Conservation (phyloP, 1,140 invertebrate genomes). For the Phymorhynchus buccinoides region DNA sequence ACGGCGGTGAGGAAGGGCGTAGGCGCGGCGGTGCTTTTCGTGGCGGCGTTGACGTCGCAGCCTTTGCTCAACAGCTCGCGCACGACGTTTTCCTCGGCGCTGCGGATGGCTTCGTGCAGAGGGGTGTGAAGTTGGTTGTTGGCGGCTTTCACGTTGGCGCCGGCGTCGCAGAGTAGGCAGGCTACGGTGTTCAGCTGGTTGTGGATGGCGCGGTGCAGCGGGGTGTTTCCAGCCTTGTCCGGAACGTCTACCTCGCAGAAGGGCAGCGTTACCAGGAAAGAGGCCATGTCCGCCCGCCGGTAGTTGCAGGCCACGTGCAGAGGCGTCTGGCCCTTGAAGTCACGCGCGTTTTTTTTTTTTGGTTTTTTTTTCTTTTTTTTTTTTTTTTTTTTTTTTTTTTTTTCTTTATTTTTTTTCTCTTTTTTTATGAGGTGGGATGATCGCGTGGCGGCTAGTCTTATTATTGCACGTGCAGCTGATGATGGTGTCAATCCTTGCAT, state of each 20-base stretch:
- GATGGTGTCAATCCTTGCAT: not conserved
- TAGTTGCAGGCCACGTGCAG: conserved; percentile 65
- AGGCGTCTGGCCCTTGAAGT: conserved; percentile 62
- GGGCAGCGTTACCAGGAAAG: conserved; percentile 56
- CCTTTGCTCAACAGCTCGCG: conserved; percentile 55
- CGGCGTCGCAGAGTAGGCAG: conserved; percentile 60
- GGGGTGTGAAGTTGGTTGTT: conserved; percentile 64
- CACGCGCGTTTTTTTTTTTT: conserved; percentile 57
- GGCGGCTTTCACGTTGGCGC: conserved; percentile 57
- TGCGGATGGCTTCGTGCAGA: conserved; percentile 64
- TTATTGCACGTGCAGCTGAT: not conserved
- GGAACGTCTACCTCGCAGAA: conserved; percentile 56
- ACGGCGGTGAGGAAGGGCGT: conserved; percentile 66
- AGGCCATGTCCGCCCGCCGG: conserved; percentile 58
- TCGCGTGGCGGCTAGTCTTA: no score
- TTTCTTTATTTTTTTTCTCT: no score
- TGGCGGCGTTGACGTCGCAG: conserved; percentile 61
- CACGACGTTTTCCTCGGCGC: conserved; percentile 63
- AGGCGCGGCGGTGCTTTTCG: conserved; percentile 56
- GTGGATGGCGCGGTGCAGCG: conserved; percentile 65
- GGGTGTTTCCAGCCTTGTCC: conserved; percentile 59
- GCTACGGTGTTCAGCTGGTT: conserved; percentile 60
- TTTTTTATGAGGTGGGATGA: conserved; percentile 35
- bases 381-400: no score
- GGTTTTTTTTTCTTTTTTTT: no score